phyloP scores from a whole-genome alignment of 2,888 invertebrate species.

The Agrochola litura region DNA sequence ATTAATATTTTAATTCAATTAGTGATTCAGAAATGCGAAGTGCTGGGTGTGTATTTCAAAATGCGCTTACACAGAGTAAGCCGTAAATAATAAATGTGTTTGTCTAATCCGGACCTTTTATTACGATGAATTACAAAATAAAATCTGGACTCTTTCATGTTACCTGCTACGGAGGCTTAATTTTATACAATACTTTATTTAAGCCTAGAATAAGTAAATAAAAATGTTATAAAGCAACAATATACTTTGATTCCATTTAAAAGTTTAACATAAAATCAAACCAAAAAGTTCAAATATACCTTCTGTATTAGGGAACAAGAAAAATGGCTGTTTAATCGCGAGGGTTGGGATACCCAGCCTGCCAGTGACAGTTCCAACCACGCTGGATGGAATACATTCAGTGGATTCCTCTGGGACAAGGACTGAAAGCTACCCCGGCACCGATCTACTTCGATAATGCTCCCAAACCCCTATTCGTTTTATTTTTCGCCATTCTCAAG shows the following conservation, averaged over 20 bases:
- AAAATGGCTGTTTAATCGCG: conserved; percentile 47
- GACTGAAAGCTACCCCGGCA: conserved; percentile 77
- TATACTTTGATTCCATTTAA: neutral
- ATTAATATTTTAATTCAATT: conserved; percentile 41
- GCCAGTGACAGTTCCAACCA: conserved; percentile 66
- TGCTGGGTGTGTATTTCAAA: conserved; percentile 11
- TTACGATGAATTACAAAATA: conserved; percentile 39
- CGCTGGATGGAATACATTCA: conserved; percentile 70
- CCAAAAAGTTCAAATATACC: conserved; percentile 18
- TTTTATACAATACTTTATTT: conserved; percentile 7
- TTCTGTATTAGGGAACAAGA: conserved; percentile 22
- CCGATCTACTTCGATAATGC: conserved; percentile 77
- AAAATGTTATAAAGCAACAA: neutral
- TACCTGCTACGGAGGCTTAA: neutral
- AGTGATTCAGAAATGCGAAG: conserved; percentile 29
- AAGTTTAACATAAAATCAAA: neutral
- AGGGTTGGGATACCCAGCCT: conserved; percentile 43
- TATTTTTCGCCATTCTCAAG: conserved; percentile 70
- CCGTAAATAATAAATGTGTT: conserved; percentile 44
- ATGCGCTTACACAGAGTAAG: conserved; percentile 24
- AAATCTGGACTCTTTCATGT: conserved; percentile 27
- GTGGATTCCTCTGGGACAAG: conserved; percentile 71
- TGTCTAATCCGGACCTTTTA: conserved; percentile 32
- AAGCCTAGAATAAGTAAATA: conserved; percentile 1
- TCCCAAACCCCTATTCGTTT: conserved; percentile 72